Base-by-base conservation (phyloP, 2,888 invertebrate species). In the Diachrysia chrysitis region DNA sequence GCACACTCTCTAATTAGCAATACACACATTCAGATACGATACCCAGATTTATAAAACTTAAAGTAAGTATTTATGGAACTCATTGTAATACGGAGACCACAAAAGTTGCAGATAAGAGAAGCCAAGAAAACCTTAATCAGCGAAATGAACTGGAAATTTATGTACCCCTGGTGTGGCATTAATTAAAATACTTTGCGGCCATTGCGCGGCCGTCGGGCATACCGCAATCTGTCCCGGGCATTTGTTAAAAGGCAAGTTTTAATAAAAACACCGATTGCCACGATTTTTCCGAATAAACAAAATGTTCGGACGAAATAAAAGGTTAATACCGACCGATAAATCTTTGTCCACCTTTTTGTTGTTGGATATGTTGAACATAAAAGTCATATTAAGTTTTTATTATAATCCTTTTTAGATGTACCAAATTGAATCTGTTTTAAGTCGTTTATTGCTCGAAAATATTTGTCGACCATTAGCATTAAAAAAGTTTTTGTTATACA, bases 171-270 rank as follows among this genome's bases (percentile, higher is more conserved):
- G 87, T 89, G 90, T 87, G 88, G 87, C 85, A 91, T 92, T 92
- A 90, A 93, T 93, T 93, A 93, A 93, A 93, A 93, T 92, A 89
- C 90, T 89, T 87, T 84, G 82, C 83, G 85, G 85, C 82, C 87
- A 83, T 84, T 84, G 83, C 86, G 80, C 82, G 66, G 71, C 79
- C 84, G 74, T 79, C 77, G 82, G 79, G 78, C 84, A 82, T 83
- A 82, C 86, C 85, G 84, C 88, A 89, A 89, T 91, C 88, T 87
- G 89, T 89, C 89, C 85, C 81, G 79, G 54, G 71, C 71, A 83
- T 86, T 85, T 82, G 82, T 83, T 83, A 83, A 86, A 83, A 83
- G 79, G 78, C 82, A 75, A 81, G 78, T 86, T 84, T 81, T 80
- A 84, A 86, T 85, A 87, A 87, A 84, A 86, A 85, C 82, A 76